Evolutionary conservation across 2,797 vertebrate genomes (phyloP).

Genomic region (Tympanoctomys barrerae): DNA sequence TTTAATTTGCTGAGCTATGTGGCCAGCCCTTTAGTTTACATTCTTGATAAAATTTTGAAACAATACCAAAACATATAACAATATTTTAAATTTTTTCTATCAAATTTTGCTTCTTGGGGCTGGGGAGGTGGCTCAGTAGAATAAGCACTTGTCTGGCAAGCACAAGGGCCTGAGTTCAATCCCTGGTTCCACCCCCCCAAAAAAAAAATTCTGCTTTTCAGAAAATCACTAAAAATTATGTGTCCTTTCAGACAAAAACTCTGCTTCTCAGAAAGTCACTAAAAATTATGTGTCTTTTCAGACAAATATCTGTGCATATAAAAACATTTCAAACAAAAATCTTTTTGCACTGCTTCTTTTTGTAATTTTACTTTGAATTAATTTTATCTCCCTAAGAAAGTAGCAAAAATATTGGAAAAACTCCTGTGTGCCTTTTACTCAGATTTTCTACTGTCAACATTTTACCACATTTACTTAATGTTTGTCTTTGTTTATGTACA

Average conservation of each 20-base stretch:
- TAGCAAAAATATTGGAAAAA: not conserved
- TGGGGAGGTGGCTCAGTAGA: too few relatives aligned
- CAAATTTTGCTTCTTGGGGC: not conserved
- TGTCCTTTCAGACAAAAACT: not conserved
- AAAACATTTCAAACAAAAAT: constrained; percentile 12
- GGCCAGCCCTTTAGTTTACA: not conserved
- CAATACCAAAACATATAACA: constrained; percentile 23
- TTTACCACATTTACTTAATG: constrained; percentile 28
- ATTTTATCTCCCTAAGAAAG: constrained; percentile 4
- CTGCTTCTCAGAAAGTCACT: not conserved
- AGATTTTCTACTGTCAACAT: not conserved
- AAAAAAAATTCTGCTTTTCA: not conserved
- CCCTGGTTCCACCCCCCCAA: too few relatives aligned
- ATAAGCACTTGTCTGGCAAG: too few relatives aligned
- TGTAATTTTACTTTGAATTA: constrained; percentile 7
- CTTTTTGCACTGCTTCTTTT: not conserved
- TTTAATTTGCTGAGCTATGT: too few relatives aligned
- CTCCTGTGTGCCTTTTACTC: not conserved
- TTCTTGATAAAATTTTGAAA: constrained; percentile 18
- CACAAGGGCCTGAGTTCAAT: too few relatives aligned
- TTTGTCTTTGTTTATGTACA: not conserved
- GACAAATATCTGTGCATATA: not conserved
- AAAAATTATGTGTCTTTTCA: not conserved
- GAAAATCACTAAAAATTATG: not conserved
- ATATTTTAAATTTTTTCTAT: not conserved